phyloP scores from a whole-genome alignment of 2,113 vertebrate genomes.

The Actenoides hombroni region DNA sequence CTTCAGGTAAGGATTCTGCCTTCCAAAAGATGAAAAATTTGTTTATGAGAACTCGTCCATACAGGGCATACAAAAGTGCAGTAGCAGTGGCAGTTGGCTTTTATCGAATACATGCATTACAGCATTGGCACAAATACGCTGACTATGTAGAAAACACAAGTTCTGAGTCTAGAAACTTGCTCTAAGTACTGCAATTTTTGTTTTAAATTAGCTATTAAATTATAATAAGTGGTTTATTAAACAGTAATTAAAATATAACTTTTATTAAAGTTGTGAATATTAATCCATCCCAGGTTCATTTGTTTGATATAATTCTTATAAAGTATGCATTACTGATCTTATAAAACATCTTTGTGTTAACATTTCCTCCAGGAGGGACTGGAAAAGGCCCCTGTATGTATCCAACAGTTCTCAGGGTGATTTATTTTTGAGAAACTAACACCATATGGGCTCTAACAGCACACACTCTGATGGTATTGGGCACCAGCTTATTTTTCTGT shows the following conservation, averaged over 20 bases:
- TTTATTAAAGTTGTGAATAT: conserved; percentile 45
- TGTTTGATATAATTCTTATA: neutral
- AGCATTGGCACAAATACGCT: neutral
- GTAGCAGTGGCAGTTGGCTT: neutral
- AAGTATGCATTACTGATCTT: neutral
- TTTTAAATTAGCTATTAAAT: conserved; percentile 29
- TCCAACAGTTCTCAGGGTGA: conserved; percentile 4
- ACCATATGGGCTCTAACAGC: conserved; percentile 11
- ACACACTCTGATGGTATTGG: neutral
- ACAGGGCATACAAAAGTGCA: neutral
- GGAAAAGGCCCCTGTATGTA: neutral
- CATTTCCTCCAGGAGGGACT: neutral
- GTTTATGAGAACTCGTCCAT: neutral
- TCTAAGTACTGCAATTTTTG: neutral
- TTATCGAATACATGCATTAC: neutral
- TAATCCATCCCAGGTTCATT: neutral
- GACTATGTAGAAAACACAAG: neutral
- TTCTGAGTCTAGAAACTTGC: neutral
- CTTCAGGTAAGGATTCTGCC: neutral
- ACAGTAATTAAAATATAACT: conserved; percentile 51
- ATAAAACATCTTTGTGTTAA: neutral
- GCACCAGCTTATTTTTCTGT: conserved; percentile 30
- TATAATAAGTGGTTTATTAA: conserved; percentile 25
- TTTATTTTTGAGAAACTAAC: conserved; percentile 50
- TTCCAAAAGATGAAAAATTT: neutral